Conservation (phyloP, 1,140 invertebrate genomes). For the Bilobella aurantiaca region DNA sequence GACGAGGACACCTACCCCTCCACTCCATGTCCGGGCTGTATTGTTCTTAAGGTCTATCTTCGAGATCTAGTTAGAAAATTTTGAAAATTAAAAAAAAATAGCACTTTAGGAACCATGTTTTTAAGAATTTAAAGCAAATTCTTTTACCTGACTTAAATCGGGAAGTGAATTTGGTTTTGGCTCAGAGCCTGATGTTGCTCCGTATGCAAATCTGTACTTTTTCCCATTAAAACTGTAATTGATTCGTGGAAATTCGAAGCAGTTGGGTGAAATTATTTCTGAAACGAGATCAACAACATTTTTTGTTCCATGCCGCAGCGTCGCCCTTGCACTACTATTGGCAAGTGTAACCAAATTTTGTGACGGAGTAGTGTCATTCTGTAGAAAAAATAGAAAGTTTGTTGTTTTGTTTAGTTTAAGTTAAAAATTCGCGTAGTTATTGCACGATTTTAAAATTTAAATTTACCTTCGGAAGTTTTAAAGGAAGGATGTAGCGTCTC, state of each 20-base stretch:
- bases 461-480: no score
- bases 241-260: conserved; percentile 1
- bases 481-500: no score
- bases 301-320: not conserved
- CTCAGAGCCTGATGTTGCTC: not conserved
- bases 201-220: not conserved
- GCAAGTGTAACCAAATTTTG: no score
- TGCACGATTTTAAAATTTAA: no score
- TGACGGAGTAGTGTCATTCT: no score
- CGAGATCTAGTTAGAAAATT: not conserved
- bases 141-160: not conserved
- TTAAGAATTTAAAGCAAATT: not conserved
- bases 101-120: not conserved
- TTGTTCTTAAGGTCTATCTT: not conserved
- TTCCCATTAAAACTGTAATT: not conserved
- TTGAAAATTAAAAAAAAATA: not conserved
- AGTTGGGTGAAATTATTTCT: not conserved
- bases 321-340: no score
- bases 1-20: not conserved
- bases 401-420: no score
- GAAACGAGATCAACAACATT: not conserved
- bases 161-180: not conserved
- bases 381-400: no score
- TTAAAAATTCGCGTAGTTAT: no score
- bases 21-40: not conserved